Percentiles rank a stretch among this genome's conserved stretches.
Conservation (phyloP, 2,113 vertebrate genomes). For the Prochilodus magdalenae region DNA sequence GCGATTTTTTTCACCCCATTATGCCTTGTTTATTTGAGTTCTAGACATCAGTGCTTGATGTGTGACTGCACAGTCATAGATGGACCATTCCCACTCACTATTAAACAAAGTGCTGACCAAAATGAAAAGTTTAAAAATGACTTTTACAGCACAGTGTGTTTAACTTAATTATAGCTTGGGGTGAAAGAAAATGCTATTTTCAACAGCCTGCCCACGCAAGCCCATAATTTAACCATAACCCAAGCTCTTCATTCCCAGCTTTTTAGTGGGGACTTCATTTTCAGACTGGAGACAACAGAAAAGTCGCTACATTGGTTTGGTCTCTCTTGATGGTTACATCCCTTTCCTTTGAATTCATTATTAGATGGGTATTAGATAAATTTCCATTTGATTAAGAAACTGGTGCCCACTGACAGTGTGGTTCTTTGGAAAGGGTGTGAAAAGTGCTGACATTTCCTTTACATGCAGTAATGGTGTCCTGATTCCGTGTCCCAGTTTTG, state of each 20-base stretch:
- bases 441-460: too few species aligned
- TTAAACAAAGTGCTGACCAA: slow-evolving; percentile 55
- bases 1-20: background rate
- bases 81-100: slow-evolving; percentile 26
- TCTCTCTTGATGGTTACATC: background rate
- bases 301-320: background rate
- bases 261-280: slow-evolving; percentile 33
- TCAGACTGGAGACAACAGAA: background rate
- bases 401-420: too few species aligned
- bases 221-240: slow-evolving; percentile 45
- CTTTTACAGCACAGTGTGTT: slow-evolving; percentile 40
- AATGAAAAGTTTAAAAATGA: slow-evolving; percentile 60
- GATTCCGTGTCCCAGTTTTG: too few species aligned
- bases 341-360: background rate
- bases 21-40: background rate
- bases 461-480: too few species aligned
- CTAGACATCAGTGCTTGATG: background rate
- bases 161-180: slow-evolving; percentile 67
- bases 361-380: too few species aligned
- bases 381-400: too few species aligned
- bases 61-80: background rate
- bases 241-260: slow-evolving; percentile 27
- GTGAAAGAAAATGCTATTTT: slow-evolving; percentile 56
- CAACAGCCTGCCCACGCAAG: slow-evolving; percentile 46
- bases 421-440: too few species aligned